Base-by-base conservation (phyloP, 2,113 vertebrate species). In the Himantopus leucocephalus region DNA sequence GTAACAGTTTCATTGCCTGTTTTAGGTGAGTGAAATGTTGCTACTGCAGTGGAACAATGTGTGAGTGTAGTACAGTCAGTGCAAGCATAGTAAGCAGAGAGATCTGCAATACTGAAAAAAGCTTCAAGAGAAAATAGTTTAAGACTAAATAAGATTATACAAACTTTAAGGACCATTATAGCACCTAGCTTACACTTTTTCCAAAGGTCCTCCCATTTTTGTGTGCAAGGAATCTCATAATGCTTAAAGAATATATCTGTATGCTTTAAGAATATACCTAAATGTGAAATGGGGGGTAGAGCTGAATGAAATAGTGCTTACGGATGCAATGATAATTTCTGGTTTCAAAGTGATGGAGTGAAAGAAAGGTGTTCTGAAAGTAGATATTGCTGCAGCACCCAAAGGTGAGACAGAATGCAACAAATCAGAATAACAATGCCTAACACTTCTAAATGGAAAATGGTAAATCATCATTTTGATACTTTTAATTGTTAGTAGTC, bases 381-480 rank as follows among this genome's bases (percentile, higher is more conserved):
- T 50, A 74, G 23, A 6, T 85, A 14, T 0, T 93, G 47, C 63
- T 94, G 47, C 34, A 88, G 27, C n/a, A 41, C 79, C 34, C 21
- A 17, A 62, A 59, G 19, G 17, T 62, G 50, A 74, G 50, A 63
- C 20, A 66, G 35, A 63, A 35, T 47, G 50, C 29, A 59, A 27
- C 10, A 71, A 64, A 85, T 37, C 1, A 4, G 37, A 75, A 12
- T 26, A 91, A n/a, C 12, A 45, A 7, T 0, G 0, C 5, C 1
- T 32, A 26, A 24, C 13, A 41, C 14, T 15, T 29, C 9, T 24
- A 62, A 87, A 77, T 53, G 56, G 29, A 74, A 73, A 62, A 29
- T 30, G 4, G 3, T 80, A 23, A 77, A 66, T 81, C 19, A 26
- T 52, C 0, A 16, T 35, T 87, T 94, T 66, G 60, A 7, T 86